Evolutionary conservation across 2,888 invertebrate genomes (phyloP).

Genomic region (Galerucella pusilla): DNA sequence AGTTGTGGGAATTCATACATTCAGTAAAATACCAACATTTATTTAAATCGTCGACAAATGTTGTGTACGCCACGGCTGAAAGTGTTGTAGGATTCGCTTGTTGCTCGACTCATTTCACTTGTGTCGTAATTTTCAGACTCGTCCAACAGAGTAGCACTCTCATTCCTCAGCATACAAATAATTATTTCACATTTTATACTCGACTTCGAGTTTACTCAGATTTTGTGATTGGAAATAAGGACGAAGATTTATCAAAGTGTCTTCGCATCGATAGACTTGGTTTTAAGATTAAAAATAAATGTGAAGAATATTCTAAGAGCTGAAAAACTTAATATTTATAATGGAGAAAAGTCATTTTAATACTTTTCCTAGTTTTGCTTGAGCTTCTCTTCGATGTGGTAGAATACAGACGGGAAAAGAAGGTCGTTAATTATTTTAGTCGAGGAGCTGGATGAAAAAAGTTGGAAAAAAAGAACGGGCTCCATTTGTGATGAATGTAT

Average conservation of each 20-base stretch:
- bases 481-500: background rate
- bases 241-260: slow-evolving; percentile 24
- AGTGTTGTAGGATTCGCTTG: too few species aligned
- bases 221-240: slow-evolving; percentile 22
- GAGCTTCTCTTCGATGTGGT: slow-evolving; percentile 20
- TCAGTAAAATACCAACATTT: too few species aligned
- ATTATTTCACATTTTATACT: background rate
- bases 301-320: slow-evolving; percentile 30
- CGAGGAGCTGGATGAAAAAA: slow-evolving; percentile 8
- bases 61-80: too few species aligned
- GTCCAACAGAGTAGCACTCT: too few species aligned
- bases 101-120: too few species aligned
- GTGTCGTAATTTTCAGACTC: too few species aligned
- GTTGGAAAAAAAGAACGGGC: background rate
- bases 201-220: background rate
- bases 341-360: slow-evolving; percentile 35
- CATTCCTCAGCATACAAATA: too few species aligned
- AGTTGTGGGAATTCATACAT: too few species aligned
- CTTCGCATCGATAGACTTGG: slow-evolving; percentile 25
- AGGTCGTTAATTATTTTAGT: slow-evolving; percentile 18
- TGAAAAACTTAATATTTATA: slow-evolving; percentile 36
- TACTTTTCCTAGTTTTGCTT: slow-evolving; percentile 32
- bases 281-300: slow-evolving; percentile 31
- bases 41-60: too few species aligned
- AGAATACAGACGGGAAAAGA: slow-evolving; percentile 1